Percentiles rank a stretch among this genome's conserved stretches.
Evolutionary conservation across 1,140 invertebrate species (phyloP).

Genomic region (Zaprionus taronus): DNA sequence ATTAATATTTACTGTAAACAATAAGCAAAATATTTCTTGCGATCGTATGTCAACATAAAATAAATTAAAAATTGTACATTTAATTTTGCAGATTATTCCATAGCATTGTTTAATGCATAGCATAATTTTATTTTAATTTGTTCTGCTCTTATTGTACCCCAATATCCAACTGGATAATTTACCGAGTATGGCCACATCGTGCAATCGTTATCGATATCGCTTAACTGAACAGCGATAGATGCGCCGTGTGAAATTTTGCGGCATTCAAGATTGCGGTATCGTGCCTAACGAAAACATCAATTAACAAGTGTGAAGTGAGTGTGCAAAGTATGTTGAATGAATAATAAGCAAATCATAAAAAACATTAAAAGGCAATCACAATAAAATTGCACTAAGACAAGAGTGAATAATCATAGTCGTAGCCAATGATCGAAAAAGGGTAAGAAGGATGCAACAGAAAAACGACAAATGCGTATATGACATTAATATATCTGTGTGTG

Average conservation of each 20-base stretch:
- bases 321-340: slow-evolving; percentile 3
- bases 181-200: not conserved
- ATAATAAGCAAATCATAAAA: not conserved
- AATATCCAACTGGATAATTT: not conserved
- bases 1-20: not conserved
- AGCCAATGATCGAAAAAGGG: not conserved
- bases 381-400: slow-evolving; percentile 7
- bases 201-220: slow-evolving; percentile 22
- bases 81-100: not conserved
- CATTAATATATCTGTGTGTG: not conserved
- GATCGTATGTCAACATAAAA: not conserved
- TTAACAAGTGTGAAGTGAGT: slow-evolving; percentile 27
- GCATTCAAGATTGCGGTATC: slow-evolving; percentile 35
- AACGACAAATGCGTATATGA: slow-evolving; percentile 9
- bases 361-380: slow-evolving; percentile 11
- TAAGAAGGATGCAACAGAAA: slow-evolving; percentile 10
- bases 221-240: slow-evolving; percentile 1
- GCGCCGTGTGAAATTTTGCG: slow-evolving; percentile 30
- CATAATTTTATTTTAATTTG: not conserved
- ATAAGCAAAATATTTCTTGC: not conserved
- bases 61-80: not conserved
- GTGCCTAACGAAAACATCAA: slow-evolving; percentile 27
- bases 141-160: not conserved
- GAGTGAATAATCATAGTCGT: not conserved
- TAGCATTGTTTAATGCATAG: not conserved